Base-by-base conservation (phyloP, 2,797 vertebrate genomes). In the Holocentrus rufus region DNA sequence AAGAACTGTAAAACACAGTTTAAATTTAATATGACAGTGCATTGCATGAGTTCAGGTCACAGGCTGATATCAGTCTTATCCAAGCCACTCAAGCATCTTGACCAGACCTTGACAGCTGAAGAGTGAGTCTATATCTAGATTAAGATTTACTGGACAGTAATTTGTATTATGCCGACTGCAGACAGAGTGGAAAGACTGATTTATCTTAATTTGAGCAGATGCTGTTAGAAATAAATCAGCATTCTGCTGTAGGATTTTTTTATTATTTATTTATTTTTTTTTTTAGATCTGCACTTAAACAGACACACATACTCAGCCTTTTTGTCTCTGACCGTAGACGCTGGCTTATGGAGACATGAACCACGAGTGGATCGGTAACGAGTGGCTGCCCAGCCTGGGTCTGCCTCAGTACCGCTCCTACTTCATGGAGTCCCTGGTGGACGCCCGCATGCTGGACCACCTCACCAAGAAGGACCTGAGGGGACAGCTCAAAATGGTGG, bases 401-500 rank as follows among this genome's bases (percentile, higher is more conserved):
- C 87, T 95, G 72, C 95, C 95, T 8, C 95, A 95, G 68, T 95
- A 95, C 86, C 93, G 95, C 69, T 95, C 94, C 90, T 95, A 95
- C 90, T 95, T 95, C 90, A 95, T 95, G 95, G 95, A 95, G 82
- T 95, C 94, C 1, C 87, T 95, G 79, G 95, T 95, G 65, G 95
- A 95, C 36, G 95, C 95, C 2, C 93, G 95, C 46, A 95, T 95
- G 95, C 79, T 95, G 58, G 95, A 95, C 71, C 95, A 95, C 54
- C 90, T 95, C n/a, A 95, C 94, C 89, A 95, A 95, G 89, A 95
- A 95, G 83, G 95, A 95, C 78, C 90, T 95, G 42, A 92, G 95
- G 25, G 94, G 94, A 7, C 94, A 95, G 59, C 93, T 95, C 34
- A 95, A 95, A 88, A 95, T 95, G 95, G 95, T 95, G 77, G 95